Evolutionary conservation across 1,140 invertebrate species (phyloP).

Genomic region (Potamilus streckersoni): DNA sequence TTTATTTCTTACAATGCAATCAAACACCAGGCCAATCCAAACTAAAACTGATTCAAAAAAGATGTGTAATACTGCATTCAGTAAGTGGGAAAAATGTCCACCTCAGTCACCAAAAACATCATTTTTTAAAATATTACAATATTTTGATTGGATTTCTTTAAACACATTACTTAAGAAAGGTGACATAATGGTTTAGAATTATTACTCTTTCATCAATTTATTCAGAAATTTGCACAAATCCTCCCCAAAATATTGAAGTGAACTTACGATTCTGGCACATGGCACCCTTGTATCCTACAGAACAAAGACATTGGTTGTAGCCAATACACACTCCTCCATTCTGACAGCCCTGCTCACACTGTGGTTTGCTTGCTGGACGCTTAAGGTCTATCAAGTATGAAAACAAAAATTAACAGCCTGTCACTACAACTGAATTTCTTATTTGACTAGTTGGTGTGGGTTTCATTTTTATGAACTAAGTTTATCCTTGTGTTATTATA

Average conservation of each 20-base stretch:
- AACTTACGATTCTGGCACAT: constrained; percentile 63
- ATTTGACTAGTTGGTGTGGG: neutral
- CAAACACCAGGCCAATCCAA: too few species aligned
- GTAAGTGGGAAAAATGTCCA: too few species aligned
- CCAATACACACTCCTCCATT: constrained; percentile 61
- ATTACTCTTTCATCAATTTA: neutral
- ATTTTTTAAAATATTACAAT: neutral
- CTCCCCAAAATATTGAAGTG: neutral
- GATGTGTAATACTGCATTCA: too few species aligned
- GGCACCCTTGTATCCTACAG: constrained; percentile 60
- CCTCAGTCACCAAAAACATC: too few species aligned
- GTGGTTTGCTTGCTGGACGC: constrained; percentile 9
- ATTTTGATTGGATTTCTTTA: neutral
- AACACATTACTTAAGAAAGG: neutral
- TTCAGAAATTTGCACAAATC: constrained; percentile 1
- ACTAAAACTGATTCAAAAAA: too few species aligned
- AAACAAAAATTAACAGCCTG: neutral
- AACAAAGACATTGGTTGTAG: constrained; percentile 58
- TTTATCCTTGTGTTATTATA: neutral
- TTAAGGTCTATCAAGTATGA: neutral
- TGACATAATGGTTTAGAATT: neutral
- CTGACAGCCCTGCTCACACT: constrained; percentile 52
- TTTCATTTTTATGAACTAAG: neutral
- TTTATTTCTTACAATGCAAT: too few species aligned
- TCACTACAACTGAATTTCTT: neutral